A percentile compares a stretch with the other conserved stretches of the same genome.
These are phyloP conservation scores for Ornithoptera priamus DNA, from an alignment of 2,888 invertebrate genomes.

Conservation along the genomic window DNA sequence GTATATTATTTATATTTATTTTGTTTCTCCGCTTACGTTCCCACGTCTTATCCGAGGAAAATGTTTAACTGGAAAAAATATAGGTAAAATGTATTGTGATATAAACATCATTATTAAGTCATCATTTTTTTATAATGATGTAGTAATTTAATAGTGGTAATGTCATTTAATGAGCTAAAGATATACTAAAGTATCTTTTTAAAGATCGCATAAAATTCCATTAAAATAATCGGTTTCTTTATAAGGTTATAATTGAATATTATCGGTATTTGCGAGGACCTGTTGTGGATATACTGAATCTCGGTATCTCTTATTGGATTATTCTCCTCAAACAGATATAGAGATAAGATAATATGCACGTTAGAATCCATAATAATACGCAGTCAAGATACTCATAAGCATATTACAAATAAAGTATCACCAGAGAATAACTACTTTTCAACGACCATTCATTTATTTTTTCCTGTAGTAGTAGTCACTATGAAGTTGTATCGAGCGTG, in stretches of 20 bases:
- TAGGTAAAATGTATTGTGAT: neutral
- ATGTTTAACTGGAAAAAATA: constrained; percentile 44
- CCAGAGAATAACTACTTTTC: neutral
- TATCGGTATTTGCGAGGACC: constrained; percentile 27
- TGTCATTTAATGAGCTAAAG: too few species aligned
- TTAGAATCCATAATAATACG: constrained; percentile 24
- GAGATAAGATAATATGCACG: constrained; percentile 52
- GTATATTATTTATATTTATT: constrained; percentile 63
- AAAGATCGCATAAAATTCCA: neutral
- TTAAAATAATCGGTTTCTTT: neutral
- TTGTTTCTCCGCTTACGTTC: constrained; percentile 50
- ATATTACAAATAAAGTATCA: neutral
- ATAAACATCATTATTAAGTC: neutral
- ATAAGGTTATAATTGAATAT: neutral
- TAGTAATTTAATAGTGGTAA: too few species aligned
- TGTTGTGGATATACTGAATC: constrained; percentile 39
- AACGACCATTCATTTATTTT: neutral
- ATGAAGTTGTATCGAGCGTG: neutral
- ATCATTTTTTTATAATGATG: too few species aligned
- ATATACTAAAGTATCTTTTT: neutral
- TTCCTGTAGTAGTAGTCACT: neutral
- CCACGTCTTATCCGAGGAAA: constrained; percentile 56
- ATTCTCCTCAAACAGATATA: constrained; percentile 66
- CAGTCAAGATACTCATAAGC: constrained; percentile 2
- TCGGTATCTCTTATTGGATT: constrained; percentile 57